Base-by-base conservation (phyloP, 2,888 invertebrate genomes). In the Xestoiulus laeticollis region DNA sequence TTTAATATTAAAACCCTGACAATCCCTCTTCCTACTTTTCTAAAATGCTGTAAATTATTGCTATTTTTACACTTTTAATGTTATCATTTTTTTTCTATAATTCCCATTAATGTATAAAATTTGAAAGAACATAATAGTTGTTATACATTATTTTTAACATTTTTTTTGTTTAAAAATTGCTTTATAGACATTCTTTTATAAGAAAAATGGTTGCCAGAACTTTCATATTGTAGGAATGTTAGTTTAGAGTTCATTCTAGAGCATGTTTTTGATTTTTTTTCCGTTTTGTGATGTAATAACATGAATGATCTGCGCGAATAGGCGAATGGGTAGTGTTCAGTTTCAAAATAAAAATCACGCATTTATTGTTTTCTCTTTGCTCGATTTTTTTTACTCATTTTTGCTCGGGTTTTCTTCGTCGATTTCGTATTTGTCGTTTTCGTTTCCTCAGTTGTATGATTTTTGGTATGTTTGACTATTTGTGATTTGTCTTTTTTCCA, bases 341-440 rank as follows among this genome's bases (percentile, higher is more conserved):
- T 59, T 22, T 59, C 59, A 59, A 22, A 59, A 59, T 59, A 59
- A 59, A 59, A 59, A 59, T 59, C 59, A 59, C 22, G 59, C 59
- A 59, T 59, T 59, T 59, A 6, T 59, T 22, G 22, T 59, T 22
- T 22, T 59, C 59, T 59, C 59, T 6, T 19, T 59, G 59, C 59
- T 59, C 59, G 59, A 4, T 59, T 38, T 59, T 59, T 59, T 22
- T 59, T 59, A 59, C 22, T 59, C 22, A 59, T 59, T 59, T 53
- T 59, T 59, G 22, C 59, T 22, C 59, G 22, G 8, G 22, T 22
- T 22, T 59, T 59, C 59, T 53, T 53, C 59, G 22, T 59, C 22
- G 22, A 22, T 59, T 59, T 38, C 12, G 48, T 48, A 82, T 82
- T 82, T 82, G 30, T 84, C 84, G 84, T 84, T 84, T 32, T 30